Percentiles rank a stretch among this genome's conserved stretches.
These are phyloP conservation scores for Ciconia stormi DNA, from an alignment of 2,113 vertebrate genomes.

Conservation along the genomic window DNA sequence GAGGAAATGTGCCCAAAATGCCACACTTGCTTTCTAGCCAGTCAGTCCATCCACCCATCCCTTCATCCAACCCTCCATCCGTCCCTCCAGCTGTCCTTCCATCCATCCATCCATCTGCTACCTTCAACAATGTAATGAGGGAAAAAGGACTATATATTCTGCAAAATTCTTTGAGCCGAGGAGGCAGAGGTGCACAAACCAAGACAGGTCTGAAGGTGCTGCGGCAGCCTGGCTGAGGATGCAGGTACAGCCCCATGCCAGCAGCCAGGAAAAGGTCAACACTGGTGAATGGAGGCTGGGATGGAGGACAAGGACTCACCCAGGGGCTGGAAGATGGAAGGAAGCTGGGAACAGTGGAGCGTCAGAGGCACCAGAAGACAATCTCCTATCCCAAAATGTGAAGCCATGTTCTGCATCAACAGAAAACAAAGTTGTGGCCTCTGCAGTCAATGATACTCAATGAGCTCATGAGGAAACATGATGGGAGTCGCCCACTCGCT, in stretches of 20 bases:
- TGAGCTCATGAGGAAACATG: not conserved
- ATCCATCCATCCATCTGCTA: not conserved
- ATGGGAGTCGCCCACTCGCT: not conserved
- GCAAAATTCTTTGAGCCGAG: not conserved
- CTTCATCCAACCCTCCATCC: no score
- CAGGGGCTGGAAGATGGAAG: not conserved
- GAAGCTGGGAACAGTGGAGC: not conserved
- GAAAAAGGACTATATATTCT: not conserved
- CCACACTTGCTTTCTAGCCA: not conserved
- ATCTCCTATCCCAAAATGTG: not conserved
- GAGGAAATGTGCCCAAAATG: not conserved
- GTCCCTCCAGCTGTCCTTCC: no score
- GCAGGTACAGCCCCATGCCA: not conserved
- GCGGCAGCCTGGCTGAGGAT: not conserved
- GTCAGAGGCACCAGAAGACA: not conserved
- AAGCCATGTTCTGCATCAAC: not conserved
- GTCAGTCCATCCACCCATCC: not conserved
- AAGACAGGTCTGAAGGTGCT: not conserved
- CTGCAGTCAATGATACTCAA: rapidly evolving
- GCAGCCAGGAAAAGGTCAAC: not conserved
- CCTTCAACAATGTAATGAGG: not conserved
- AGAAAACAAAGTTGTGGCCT: not conserved
- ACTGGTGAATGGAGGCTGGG: not conserved
- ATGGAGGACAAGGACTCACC: not conserved
- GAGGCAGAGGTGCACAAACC: not conserved